Percentiles rank a stretch among this genome's conserved stretches.
phyloP scores from a whole-genome alignment of 1,140 invertebrate species.

The Heliconius melpomene region DNA sequence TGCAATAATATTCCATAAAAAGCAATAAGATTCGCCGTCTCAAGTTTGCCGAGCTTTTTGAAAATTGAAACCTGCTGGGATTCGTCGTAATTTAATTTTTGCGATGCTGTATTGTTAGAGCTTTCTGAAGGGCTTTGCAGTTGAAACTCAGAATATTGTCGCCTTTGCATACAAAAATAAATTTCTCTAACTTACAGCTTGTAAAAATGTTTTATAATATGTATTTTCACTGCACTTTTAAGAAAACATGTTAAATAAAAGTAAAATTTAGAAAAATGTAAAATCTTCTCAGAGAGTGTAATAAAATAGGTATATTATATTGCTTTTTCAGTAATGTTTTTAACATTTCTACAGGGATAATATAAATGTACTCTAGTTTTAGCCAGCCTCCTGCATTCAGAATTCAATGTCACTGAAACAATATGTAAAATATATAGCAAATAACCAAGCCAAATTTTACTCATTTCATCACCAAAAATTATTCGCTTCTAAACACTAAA shows the following conservation, averaged over 20 bases:
- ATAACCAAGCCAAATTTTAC: background rate
- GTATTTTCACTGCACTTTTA: background rate
- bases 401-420: background rate
- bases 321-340: background rate
- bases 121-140: slow-evolving; percentile 60
- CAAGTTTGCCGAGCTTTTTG: slow-evolving; percentile 63
- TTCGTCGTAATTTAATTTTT: slow-evolving; percentile 77
- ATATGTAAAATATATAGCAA: background rate
- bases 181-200: slow-evolving; percentile 34
- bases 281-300: too few relatives aligned
- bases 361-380: too few relatives aligned
- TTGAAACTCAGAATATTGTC: slow-evolving; percentile 56
- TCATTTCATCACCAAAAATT: background rate
- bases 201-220: slow-evolving; percentile 24
- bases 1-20: slow-evolving; percentile 67
- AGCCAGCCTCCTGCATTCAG: too few relatives aligned
- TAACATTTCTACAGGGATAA: background rate
- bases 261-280: background rate
- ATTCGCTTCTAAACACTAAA: slow-evolving; percentile 18
- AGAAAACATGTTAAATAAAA: background rate
- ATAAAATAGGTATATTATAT: too few relatives aligned
- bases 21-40: slow-evolving; percentile 58
- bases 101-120: slow-evolving; percentile 70
- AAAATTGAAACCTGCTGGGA: slow-evolving; percentile 73
- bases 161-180: slow-evolving; percentile 44